Evolutionary conservation across 2,113 vertebrate species (phyloP).

Genomic region (Murina feae): DNA sequence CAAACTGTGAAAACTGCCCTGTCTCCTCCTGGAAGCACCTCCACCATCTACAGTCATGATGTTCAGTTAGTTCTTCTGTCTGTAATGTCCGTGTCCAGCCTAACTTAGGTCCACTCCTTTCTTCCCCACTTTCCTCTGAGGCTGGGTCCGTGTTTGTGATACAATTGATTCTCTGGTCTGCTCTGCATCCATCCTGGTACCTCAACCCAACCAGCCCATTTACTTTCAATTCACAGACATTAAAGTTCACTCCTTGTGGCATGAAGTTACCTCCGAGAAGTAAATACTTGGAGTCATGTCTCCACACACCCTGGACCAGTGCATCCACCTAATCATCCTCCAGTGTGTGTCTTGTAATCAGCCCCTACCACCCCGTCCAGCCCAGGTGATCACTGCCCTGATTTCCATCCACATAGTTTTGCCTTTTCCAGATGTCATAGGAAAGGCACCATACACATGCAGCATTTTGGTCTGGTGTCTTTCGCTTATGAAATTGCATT

Average conservation of each 20-base stretch:
- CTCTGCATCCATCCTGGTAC: neutral
- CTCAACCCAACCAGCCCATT: neutral
- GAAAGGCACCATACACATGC: neutral
- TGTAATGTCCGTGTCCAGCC: neutral
- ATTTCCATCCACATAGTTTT: neutral
- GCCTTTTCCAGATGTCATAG: neutral
- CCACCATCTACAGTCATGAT: accelerated
- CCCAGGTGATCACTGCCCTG: neutral
- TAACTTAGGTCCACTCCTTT: neutral
- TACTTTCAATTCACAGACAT: neutral
- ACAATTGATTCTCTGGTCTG: neutral
- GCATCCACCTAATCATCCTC: accelerated
- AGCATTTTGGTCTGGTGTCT: neutral
- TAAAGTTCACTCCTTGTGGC: neutral
- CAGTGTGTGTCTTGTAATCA: accelerated
- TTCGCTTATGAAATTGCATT: neutral
- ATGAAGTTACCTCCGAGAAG: neutral
- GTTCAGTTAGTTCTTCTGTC: neutral
- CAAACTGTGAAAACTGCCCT: neutral
- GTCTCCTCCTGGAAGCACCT: neutral
- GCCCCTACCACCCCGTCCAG: neutral
- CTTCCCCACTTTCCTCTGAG: no score
- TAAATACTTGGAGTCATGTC: neutral
- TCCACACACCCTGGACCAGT: accelerated
- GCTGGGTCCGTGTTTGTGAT: accelerated